Conservation (phyloP, 2,888 invertebrate species). For the Tanytarsus gracilentus region DNA sequence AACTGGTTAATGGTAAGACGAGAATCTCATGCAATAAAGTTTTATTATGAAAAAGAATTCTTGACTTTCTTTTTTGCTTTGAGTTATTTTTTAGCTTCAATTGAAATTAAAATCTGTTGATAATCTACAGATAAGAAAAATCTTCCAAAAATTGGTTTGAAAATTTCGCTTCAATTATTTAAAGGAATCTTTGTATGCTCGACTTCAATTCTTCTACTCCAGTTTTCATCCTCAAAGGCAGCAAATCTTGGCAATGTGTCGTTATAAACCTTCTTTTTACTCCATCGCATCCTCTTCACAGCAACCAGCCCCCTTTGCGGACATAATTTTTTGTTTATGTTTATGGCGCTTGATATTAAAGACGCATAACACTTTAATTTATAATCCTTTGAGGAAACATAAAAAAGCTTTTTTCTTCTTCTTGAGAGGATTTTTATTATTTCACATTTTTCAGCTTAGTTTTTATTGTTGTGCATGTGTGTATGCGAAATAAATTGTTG, state of each 20-base stretch:
- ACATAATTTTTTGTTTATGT: not conserved
- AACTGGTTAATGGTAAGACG: too few relatives aligned
- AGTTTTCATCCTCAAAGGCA: too few relatives aligned
- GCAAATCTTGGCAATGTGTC: too few relatives aligned
- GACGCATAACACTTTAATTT: conserved; percentile 15
- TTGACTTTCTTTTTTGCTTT: not conserved
- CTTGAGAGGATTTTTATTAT: not conserved
- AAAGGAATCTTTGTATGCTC: too few relatives aligned
- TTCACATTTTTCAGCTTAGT: not conserved
- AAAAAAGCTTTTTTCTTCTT: conserved; percentile 5
- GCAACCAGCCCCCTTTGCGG: not conserved
- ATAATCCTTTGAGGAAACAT: conserved; percentile 15
- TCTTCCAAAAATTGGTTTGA: too few relatives aligned
- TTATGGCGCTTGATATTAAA: conserved; percentile 1
- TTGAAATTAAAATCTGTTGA: too few relatives aligned
- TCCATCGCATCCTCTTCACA: not conserved
- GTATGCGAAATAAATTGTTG: too few relatives aligned
- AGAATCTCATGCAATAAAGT: conserved; percentile 7
- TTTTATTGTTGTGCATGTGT: too few relatives aligned
- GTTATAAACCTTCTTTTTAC: too few relatives aligned
- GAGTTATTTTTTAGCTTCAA: not conserved
- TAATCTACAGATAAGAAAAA: too few relatives aligned
- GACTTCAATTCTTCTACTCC: too few relatives aligned
- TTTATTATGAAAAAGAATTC: conserved; percentile 16
- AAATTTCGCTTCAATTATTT: too few relatives aligned